Percentiles rank a stretch among this genome's conserved stretches.
These are phyloP conservation scores for Planiliza haematocheilus DNA, from an alignment of 2,113 vertebrate species.

Conservation along the genomic window DNA sequence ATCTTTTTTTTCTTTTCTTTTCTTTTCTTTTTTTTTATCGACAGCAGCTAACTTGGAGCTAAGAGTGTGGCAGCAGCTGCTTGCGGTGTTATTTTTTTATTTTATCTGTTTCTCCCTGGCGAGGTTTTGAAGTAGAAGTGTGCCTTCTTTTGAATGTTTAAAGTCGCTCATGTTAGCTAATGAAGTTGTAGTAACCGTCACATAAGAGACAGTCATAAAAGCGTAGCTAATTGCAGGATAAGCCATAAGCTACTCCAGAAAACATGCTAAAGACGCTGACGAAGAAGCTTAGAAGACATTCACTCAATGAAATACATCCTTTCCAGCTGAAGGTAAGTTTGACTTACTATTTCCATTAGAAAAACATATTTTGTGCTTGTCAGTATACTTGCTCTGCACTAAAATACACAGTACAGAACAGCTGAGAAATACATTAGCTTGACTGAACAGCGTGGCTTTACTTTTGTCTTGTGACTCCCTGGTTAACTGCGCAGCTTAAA, in stretches of 20 bases:
- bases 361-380: constrained; percentile 3
- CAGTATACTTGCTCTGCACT: background rate
- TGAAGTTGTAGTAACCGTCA: constrained; percentile 49
- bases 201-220: background rate
- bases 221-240: constrained; percentile 30
- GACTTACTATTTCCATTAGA: background rate
- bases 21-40: constrained; percentile 17
- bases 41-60: constrained; percentile 27
- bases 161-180: constrained; percentile 39
- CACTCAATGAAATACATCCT: constrained; percentile 90
- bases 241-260: constrained; percentile 63
- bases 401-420: background rate
- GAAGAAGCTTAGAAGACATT: constrained; percentile 92
- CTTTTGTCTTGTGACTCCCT: constrained; percentile 60
- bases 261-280: constrained; percentile 90
- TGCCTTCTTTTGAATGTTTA: constrained; percentile 52
- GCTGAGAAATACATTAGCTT: constrained; percentile 1
- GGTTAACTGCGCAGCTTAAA: constrained; percentile 24
- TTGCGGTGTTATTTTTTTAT: background rate
- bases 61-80: constrained; percentile 9
- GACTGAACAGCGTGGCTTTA: constrained; percentile 48
- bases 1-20: no score
- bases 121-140: constrained; percentile 19
- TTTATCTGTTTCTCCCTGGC: background rate
- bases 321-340: constrained; percentile 91